Conservation (phyloP, 2,797 vertebrate genomes). For the Falco biarmicus region DNA sequence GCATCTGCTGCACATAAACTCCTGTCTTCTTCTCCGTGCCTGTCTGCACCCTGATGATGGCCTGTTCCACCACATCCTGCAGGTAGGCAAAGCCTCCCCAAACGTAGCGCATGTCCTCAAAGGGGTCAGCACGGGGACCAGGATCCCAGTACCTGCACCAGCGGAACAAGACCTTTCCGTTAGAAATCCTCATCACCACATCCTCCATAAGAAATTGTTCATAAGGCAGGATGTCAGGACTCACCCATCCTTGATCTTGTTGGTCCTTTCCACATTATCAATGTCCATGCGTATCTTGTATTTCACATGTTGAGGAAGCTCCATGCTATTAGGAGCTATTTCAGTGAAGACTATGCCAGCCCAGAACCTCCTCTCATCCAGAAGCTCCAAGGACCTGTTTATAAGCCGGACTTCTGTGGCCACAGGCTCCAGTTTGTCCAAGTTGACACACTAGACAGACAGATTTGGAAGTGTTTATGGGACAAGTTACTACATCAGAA, state of each 20-base stretch:
- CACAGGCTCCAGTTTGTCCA: constrained; percentile 94
- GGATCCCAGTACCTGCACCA: constrained; percentile 94
- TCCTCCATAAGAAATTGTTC: not conserved
- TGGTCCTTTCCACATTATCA: constrained; percentile 97
- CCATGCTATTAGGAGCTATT: constrained; percentile 79
- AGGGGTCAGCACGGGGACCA: constrained; percentile 96
- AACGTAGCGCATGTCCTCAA: constrained; percentile 95
- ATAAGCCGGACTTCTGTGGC: constrained; percentile 90
- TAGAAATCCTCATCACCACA: not conserved
- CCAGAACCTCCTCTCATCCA: constrained; percentile 95
- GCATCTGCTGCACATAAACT: constrained; percentile 98
- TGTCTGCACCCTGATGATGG: constrained; percentile 91
- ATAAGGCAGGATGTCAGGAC: not conserved
- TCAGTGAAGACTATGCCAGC: constrained; percentile 94
- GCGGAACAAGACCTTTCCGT: not conserved
- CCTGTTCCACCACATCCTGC: constrained; percentile 95
- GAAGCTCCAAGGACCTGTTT: constrained; percentile 92
- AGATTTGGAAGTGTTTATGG: not conserved
- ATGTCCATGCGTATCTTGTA: constrained; percentile 99
- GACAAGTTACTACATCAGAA: not conserved
- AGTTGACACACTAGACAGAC: constrained; percentile 89
- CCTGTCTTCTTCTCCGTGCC: constrained; percentile 90
- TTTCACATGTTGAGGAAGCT: constrained; percentile 90
- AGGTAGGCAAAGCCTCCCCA: constrained; percentile 97
- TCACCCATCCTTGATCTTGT: constrained; percentile 97